Evolutionary conservation across 2,888 invertebrate genomes (phyloP).

Genomic region (Penaeus monodon): DNA sequence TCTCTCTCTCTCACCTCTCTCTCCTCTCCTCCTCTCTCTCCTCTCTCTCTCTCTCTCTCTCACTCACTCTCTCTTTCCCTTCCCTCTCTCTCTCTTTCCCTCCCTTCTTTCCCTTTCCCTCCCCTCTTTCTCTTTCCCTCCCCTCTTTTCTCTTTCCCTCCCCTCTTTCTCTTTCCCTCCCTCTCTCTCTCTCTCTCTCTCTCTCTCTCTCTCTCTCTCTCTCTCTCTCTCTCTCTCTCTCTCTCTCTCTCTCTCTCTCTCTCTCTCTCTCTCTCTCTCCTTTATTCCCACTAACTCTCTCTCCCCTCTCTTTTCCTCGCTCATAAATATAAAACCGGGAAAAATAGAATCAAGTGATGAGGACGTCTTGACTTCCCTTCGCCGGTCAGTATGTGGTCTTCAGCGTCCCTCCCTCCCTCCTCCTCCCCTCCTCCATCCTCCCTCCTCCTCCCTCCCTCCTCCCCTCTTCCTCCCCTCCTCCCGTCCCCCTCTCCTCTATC

Average conservation of each 20-base stretch:
- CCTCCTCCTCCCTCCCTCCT: neutral
- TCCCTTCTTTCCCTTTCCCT: neutral
- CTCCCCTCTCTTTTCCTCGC: neutral
- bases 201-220: slow-evolving; percentile 3
- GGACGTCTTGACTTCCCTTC: no score
- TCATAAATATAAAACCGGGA: no score
- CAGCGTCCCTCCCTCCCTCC: no score
- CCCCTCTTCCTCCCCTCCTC: neutral
- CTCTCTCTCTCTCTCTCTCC: neutral
- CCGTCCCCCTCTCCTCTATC: neutral
- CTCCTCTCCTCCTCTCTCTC: neutral
- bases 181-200: neutral
- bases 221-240: slow-evolving; percentile 8
- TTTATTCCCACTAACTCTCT: neutral
- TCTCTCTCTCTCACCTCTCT: neutral
- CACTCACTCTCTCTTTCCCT: neutral
- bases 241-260: neutral
- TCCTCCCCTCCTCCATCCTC: neutral
- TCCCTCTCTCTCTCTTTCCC: no score
- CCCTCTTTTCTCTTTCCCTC: neutral
- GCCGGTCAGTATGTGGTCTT: no score
- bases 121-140: neutral
- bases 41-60: slow-evolving; percentile 6
- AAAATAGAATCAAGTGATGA: no score
- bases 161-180: neutral